Conservation (phyloP, 2,113 vertebrate species). For the Leiothrix lutea region DNA sequence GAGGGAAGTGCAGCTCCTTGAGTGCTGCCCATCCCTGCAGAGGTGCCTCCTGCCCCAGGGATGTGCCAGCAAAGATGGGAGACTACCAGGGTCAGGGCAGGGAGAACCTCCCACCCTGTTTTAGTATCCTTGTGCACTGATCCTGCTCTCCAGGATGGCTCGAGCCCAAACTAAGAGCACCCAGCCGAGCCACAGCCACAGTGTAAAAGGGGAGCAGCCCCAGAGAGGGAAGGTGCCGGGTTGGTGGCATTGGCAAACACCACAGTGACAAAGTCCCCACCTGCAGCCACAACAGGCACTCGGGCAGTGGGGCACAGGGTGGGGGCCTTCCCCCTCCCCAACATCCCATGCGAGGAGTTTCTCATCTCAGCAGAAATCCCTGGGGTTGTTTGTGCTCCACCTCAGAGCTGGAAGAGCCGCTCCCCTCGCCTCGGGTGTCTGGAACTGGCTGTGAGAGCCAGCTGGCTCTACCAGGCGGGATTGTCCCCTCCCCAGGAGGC, state of each 20-base stretch:
- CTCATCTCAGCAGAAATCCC: constrained; percentile 22
- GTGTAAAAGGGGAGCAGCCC: neutral
- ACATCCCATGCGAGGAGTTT: neutral
- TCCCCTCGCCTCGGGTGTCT: neutral
- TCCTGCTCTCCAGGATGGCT: neutral
- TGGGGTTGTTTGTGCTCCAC: neutral
- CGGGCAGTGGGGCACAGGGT: neutral
- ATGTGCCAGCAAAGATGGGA: neutral
- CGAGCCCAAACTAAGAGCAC: neutral
- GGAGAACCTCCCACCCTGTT: neutral
- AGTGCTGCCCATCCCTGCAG: neutral
- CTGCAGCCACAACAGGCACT: neutral
- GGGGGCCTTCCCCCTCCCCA: neutral
- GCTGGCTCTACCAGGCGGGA: neutral
- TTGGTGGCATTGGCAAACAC: neutral
- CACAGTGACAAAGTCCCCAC: rapidly evolving
- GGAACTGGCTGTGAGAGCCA: neutral
- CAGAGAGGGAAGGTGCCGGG: neutral
- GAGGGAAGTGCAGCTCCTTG: neutral
- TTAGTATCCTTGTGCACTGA: neutral
- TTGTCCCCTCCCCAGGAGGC: neutral
- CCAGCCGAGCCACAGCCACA: rapidly evolving
- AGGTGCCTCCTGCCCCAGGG: neutral
- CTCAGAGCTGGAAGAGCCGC: neutral
- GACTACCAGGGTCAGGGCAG: neutral